Evolutionary conservation across 1,140 invertebrate species (phyloP), one percentile per base, ranked within the genome.

Genomic region (Drosophila bocki): DNA sequence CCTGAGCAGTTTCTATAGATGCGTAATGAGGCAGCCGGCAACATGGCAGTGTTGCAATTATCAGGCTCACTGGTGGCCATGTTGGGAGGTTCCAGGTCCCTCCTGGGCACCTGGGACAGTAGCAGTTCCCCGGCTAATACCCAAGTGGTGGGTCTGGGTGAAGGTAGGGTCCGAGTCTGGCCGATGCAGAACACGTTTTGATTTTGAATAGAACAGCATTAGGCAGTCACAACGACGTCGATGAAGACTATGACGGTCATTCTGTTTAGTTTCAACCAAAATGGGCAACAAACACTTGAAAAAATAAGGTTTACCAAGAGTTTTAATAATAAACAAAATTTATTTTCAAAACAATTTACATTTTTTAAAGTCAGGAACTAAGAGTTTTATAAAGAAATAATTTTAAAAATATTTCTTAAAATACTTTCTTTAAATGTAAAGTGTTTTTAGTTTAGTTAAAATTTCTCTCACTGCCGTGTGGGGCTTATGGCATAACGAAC

Each of bases 131-230:
- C 12, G 48, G 29, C 51, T 35, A 35, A 35, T 53, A 19, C 54
- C 37, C n/a, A n/a, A 12, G 29, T 26, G 39, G 54, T 35, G 57
- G 54, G 61, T 22, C 3, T 39, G 60, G 26, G 56, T 60, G 48
- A 13, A 19, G 19, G 59, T 7, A 32, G 26, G 51, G 51, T n/a
- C 29, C 53, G 44, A 35, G 42, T n/a, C 15, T 42, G 19, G 37
- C 44, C 61, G 54, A 44, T 61, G 47, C 62, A 57, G 80, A 70
- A 80, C 84, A 87, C 84, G 84, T 84, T 87, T 84, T 87, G 84
- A 88, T 87, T 87, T 87, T 87, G 84, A 87, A 87, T 87, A 70
- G 80, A 68, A 87, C 69, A 78, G 84, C 84, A 87, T 87, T 87
- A 88, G 84, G 51, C 42, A 39, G 44, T 45, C 32, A 44, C 62